Conservation (phyloP, 2,888 invertebrate species). For the Torymus auratus region DNA sequence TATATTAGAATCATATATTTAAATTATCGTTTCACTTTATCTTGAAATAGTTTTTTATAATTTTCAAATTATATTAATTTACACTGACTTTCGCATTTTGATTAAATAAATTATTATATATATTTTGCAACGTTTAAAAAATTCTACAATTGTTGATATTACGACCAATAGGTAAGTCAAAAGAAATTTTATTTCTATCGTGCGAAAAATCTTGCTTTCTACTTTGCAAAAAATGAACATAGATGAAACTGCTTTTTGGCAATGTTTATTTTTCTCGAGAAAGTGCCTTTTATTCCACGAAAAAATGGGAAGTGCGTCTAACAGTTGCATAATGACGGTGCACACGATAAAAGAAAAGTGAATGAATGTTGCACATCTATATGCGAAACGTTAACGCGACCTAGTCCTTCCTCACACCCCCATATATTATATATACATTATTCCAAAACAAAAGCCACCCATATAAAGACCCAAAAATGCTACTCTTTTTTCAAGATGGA, state of each 20-base stretch:
- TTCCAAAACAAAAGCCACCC: neutral
- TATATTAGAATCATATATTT: too few relatives aligned
- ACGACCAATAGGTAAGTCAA: constrained; percentile 31
- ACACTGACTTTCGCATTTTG: too few relatives aligned
- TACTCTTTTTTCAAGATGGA: constrained; percentile 47
- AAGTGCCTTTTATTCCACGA: neutral
- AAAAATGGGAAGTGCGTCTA: neutral
- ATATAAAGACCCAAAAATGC: constrained; percentile 5
- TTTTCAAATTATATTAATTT: too few relatives aligned
- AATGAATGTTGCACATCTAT: neutral
- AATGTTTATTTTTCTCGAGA: neutral
- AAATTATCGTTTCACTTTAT: too few relatives aligned
- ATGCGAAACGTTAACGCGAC: too few relatives aligned
- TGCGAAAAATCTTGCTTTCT: constrained; percentile 3
- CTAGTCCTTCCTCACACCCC: too few relatives aligned
- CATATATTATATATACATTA: too few relatives aligned
- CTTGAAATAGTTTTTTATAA: too few relatives aligned
- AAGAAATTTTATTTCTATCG: constrained; percentile 12
- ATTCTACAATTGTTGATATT: too few relatives aligned
- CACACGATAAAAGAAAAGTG: neutral
- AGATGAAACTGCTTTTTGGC: too few relatives aligned
- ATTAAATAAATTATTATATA: neutral
- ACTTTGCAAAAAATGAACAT: neutral
- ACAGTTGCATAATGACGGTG: neutral
- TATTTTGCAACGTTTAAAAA: neutral